A percentile compares a stretch with the other conserved stretches of the same genome.
Conservation (phyloP, 2,888 invertebrate species). For the Buathra laborator region DNA sequence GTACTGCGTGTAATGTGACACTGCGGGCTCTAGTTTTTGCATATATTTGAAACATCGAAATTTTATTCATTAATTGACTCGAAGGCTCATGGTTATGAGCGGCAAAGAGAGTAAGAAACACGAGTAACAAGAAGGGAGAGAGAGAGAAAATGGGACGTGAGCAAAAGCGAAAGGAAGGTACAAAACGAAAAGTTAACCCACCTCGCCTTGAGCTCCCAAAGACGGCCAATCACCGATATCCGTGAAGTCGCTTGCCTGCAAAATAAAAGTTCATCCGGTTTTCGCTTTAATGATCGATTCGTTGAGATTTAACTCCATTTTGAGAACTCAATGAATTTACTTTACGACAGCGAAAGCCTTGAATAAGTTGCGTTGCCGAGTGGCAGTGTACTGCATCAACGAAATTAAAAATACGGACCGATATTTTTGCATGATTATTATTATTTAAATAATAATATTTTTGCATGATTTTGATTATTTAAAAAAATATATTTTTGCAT, state of each 20-base stretch:
- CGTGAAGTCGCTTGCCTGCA: constrained; percentile 94
- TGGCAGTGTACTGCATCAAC: neutral
- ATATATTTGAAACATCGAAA: constrained; percentile 33
- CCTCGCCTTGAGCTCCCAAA: constrained; percentile 89
- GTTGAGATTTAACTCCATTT: neutral
- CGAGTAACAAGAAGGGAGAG: constrained; percentile 23
- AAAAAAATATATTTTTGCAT: too few relatives aligned
- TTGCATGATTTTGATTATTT: too few relatives aligned
- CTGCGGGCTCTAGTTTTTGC: constrained; percentile 82
- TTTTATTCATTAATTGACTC: constrained; percentile 23
- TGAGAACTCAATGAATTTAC: neutral
- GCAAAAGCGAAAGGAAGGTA: constrained; percentile 63
- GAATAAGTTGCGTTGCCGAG: neutral
- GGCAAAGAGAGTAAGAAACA: constrained; percentile 16
- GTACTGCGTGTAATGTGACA: constrained; percentile 61
- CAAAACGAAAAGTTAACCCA: constrained; percentile 81
- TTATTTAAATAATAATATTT: too few relatives aligned
- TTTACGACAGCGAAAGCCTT: neutral
- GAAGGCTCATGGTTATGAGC: too few relatives aligned
- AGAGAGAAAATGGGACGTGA: constrained; percentile 32
- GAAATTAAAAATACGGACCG: too few relatives aligned
- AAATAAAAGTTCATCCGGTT: constrained; percentile 74
- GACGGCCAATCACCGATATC: constrained; percentile 97
- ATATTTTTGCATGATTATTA: too few relatives aligned
- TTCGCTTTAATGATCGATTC: constrained; percentile 43